A percentile compares a stretch with the other conserved stretches of the same genome.
Conservation (phyloP, 1,140 invertebrate genomes). For the Brachionus rotundiformis region DNA sequence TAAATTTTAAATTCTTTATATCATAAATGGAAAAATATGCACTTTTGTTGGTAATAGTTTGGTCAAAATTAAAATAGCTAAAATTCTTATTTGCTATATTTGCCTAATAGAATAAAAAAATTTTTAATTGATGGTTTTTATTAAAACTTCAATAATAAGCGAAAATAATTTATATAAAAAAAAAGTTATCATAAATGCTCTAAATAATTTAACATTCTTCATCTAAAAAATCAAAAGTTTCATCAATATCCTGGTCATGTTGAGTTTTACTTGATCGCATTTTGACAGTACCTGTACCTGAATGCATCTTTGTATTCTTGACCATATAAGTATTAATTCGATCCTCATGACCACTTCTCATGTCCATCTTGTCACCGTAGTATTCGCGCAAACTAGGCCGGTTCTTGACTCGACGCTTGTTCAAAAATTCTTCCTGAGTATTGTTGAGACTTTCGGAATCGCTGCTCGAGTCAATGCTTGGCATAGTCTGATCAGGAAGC, state of each 20-base stretch:
- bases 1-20: too few species aligned
- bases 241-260: conserved; percentile 43
- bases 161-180: neutral
- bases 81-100: too few species aligned
- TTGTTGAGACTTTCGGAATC: neutral
- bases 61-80: too few species aligned
- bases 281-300: neutral
- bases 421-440: neutral
- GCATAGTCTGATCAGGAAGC: neutral
- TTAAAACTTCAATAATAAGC: neutral
- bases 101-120: too few species aligned
- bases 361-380: neutral
- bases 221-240: conserved; percentile 51
- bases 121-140: too few species aligned
- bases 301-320: neutral
- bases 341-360: neutral
- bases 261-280: neutral
- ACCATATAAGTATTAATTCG: neutral
- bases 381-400: neutral
- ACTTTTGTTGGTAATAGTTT: too few species aligned
- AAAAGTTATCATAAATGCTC: neutral
- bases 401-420: neutral
- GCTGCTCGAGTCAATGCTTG: neutral
- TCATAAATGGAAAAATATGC: too few species aligned
- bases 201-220: conserved; percentile 41